phyloP scores from a whole-genome alignment of 2,113 vertebrate species.

The Rhea pennata region DNA sequence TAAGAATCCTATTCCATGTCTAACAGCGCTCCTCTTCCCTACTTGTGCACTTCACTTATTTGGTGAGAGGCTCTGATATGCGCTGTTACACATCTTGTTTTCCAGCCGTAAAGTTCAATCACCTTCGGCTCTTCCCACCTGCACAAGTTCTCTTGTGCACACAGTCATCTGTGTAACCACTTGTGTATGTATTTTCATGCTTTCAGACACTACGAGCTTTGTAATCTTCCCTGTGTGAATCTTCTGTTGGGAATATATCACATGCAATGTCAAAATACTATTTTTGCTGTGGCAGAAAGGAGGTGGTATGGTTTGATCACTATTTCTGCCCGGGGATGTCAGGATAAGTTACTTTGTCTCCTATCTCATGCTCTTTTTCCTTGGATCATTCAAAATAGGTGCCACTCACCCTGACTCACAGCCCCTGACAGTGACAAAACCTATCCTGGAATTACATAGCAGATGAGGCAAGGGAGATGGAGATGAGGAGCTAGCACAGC shows the following conservation, averaged over 20 bases:
- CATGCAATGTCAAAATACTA: background rate
- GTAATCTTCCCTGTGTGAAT: background rate
- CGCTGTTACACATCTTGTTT: background rate
- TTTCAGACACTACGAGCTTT: background rate
- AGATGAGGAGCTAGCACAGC: constrained; percentile 35
- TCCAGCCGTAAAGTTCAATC: background rate
- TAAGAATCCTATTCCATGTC: background rate
- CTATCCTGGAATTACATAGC: background rate
- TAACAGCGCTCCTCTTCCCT: background rate
- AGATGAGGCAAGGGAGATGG: background rate
- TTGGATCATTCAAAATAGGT: background rate
- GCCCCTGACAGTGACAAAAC: constrained; percentile 2
- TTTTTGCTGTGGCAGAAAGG: background rate
- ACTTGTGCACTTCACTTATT: background rate
- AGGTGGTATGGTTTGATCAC: background rate
- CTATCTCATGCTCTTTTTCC: background rate
- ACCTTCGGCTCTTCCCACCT: background rate
- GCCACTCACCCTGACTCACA: background rate
- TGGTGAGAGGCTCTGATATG: background rate
- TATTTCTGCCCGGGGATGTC: background rate
- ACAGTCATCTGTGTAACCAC: background rate
- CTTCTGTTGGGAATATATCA: background rate
- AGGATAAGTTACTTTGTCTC: background rate
- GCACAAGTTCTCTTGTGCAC: accelerated
- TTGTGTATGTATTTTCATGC: background rate